A percentile compares a stretch with the other conserved stretches of the same genome.
These are phyloP conservation scores for Podocnemis expansa DNA, from an alignment of 2,113 vertebrate species.

Conservation along the genomic window DNA sequence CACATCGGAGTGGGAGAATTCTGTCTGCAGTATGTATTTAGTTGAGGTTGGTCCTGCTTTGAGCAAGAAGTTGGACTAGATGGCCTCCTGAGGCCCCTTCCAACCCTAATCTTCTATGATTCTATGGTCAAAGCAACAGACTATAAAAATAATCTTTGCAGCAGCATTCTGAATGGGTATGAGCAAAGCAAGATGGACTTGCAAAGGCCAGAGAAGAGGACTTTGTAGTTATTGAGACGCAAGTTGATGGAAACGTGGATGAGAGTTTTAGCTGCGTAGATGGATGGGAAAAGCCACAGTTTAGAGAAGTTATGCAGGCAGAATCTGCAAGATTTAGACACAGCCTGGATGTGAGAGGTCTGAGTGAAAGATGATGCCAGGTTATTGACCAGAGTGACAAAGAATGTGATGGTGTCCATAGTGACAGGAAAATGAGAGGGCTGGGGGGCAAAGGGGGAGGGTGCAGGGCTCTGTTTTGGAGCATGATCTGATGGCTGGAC, in stretches of 20 bases:
- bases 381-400: not conserved
- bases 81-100: too few species aligned
- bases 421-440: not conserved
- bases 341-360: not conserved
- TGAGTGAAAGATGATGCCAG: not conserved
- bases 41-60: too few species aligned
- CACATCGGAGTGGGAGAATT: too few species aligned
- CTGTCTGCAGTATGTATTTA: too few species aligned
- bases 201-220: not conserved
- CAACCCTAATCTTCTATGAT: too few species aligned
- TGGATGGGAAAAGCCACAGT: not conserved
- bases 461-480: not conserved
- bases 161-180: not conserved
- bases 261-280: not conserved
- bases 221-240: not conserved
- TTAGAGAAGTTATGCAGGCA: not conserved
- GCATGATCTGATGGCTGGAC: not conserved
- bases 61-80: too few species aligned
- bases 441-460: not conserved
- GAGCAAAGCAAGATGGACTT: not conserved
- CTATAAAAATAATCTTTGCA: not conserved
- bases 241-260: not conserved
- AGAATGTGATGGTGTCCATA: not conserved
- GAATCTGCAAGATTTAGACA: not conserved
- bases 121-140: not conserved